Base-by-base conservation (phyloP, 2,797 vertebrate species). In the Columba guinea region DNA sequence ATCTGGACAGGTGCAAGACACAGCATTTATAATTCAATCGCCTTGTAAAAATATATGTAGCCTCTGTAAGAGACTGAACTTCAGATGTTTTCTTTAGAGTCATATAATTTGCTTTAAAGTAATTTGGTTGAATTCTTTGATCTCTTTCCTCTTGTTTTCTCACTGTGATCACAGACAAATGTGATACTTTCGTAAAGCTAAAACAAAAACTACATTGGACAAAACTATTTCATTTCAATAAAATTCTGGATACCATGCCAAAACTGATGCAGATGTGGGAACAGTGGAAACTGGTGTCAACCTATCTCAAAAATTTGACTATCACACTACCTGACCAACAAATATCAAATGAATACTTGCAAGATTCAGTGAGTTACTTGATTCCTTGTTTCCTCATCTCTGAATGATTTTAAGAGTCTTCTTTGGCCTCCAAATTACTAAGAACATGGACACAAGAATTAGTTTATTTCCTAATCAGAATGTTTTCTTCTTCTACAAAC, bases 341-440 rank as follows among this genome's bases (percentile, higher is more conserved):
- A 64, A 68, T n/a, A 91, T 26, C 75, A 68, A 84, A 62, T 10
- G 35, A 87, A 83, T 89, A 87, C 32, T 75, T 89, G 73, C 58
- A 95, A 92, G 87, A 87, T 69, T 80, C 62, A 89, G n/a, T 35
- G 60, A 89, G 21, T 77, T 74, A 95, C 59, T 80, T 24, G 63
- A 71, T 52, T 64, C 60, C 64, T 85, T 75, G 14, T 62, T 83
- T 91, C 78, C 77, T 94, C 24, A 58, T 30, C 65, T 90, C 62
- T 87, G 73, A 91, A 59, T 55, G 51, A 91, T 39, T 89, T 86
- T 70, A 91, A 88, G n/a, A 85, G 24, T 69, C n/a, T 7, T 94
- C 93, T 94, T 82, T 59, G 37, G 84, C 32, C 10, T 93, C 48
- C 65, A 88, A 78, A 92, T 69, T 70, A 63, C 59, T 84, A 92